phyloP scores from a whole-genome alignment of 30 jellyfish, hydroid and myxozoan genomes.

The Chironex yamaguchii region DNA sequence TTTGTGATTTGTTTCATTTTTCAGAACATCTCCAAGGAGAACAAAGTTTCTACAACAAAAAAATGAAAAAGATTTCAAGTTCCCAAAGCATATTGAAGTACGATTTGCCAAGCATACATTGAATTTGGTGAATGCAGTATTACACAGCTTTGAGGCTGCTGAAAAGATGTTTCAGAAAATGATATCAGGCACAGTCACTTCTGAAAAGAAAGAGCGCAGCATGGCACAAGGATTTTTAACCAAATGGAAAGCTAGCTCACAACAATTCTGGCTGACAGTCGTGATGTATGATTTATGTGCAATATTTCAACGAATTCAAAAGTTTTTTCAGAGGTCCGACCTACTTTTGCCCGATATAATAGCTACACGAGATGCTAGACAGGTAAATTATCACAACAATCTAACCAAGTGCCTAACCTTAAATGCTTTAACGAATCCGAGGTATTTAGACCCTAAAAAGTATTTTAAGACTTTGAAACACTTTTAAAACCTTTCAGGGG shows the following conservation, averaged over 20 bases:
- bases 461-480: too few relatives aligned
- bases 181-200: conserved; percentile 41
- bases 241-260: conserved; percentile 53
- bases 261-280: conserved; percentile 55
- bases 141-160: too few relatives aligned
- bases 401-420: too few relatives aligned
- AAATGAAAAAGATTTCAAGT: too few relatives aligned
- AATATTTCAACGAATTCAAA: conserved; percentile 45
- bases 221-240: conserved; percentile 56
- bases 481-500: too few relatives aligned
- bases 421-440: too few relatives aligned
- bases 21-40: conserved; percentile 60
- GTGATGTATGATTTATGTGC: conserved; percentile 40
- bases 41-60: conserved; percentile 43
- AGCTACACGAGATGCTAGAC: conserved; percentile 19
- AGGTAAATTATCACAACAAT: too few relatives aligned
- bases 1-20: conserved; percentile 32
- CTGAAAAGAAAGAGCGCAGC: conserved; percentile 42
- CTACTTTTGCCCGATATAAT: conserved; percentile 35
- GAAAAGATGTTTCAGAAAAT: conserved; percentile 35
- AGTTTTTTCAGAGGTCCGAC: conserved; percentile 6
- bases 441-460: too few relatives aligned
- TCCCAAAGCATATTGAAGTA: conserved; percentile 65
- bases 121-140: too few relatives aligned
- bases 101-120: conserved; percentile 59